Percentiles rank a stretch among this genome's conserved stretches.
These are phyloP conservation scores for Heteromyza rotundicornis DNA, from an alignment of 2,888 invertebrate genomes.

Conservation along the genomic window DNA sequence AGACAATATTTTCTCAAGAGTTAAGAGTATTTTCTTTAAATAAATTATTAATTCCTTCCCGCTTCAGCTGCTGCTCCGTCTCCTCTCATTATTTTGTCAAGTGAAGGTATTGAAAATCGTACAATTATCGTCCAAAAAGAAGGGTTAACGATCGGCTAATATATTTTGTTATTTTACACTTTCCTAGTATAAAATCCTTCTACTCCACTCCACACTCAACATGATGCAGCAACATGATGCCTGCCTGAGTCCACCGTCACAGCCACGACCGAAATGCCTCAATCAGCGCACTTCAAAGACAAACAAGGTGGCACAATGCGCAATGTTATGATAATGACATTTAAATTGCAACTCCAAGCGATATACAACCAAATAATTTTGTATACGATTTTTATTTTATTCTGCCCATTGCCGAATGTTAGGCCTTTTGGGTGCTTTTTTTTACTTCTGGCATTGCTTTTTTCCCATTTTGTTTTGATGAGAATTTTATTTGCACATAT, in stretches of 20 bases:
- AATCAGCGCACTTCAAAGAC: conserved; percentile 21
- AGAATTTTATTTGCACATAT: conserved; percentile 13
- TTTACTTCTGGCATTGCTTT: not conserved
- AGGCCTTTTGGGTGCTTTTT: not conserved
- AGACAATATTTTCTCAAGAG: too few relatives aligned
- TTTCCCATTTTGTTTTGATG: conserved; percentile 3
- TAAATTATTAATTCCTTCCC: too few relatives aligned
- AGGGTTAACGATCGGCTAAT: too few relatives aligned
- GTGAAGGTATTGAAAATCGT: too few relatives aligned
- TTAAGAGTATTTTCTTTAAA: too few relatives aligned
- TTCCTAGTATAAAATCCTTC: too few relatives aligned
- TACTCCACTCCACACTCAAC: too few relatives aligned
- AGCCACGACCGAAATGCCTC: not conserved
- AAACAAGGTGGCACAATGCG: conserved; percentile 29
- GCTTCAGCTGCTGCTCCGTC: too few relatives aligned
- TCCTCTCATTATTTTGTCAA: too few relatives aligned
- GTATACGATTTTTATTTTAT: not conserved
- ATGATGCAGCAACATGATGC: conserved; percentile 26
- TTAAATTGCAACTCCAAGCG: conserved; percentile 36
- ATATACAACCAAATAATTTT: not conserved
- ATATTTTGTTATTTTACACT: too few relatives aligned
- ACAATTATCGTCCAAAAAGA: too few relatives aligned
- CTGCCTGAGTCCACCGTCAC: not conserved
- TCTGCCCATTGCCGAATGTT: not conserved
- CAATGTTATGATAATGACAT: conserved; percentile 45